Percentiles rank a stretch among this genome's conserved stretches.
Conservation (phyloP, 1,140 invertebrate species). For the Drosophila pseudoananassae region DNA sequence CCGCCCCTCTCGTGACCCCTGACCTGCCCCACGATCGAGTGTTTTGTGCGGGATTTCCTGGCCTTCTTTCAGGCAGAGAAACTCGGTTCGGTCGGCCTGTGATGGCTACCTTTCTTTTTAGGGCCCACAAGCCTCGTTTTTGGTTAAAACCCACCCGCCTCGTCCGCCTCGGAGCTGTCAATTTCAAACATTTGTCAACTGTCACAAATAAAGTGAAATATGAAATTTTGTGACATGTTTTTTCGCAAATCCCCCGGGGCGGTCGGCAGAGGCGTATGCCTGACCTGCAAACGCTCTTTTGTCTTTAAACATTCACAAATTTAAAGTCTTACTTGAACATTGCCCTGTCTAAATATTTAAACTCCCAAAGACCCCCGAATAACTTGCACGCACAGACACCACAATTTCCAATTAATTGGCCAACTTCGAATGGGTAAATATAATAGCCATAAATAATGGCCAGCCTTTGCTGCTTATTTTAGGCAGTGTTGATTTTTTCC, state of each 20-base stretch:
- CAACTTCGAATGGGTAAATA: conserved; percentile 28
- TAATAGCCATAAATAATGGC: conserved; percentile 64
- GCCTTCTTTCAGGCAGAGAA: conserved; percentile 1
- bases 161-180: conserved; percentile 44
- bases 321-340: not conserved
- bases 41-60: conserved; percentile 16
- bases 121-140: conserved; percentile 6
- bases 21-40: conserved; percentile 60
- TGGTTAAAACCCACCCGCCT: conserved; percentile 1
- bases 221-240: conserved; percentile 41
- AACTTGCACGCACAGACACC: not conserved
- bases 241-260: not conserved
- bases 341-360: conserved; percentile 12
- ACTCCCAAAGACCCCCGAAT: not conserved
- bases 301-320: not conserved
- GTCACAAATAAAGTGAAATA: conserved; percentile 58
- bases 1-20: conserved; percentile 44
- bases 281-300: conserved; percentile 40
- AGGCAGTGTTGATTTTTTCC: conserved; percentile 38
- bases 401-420: conserved; percentile 37
- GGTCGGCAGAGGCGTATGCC: not conserved
- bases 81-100: conserved; percentile 15
- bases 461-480: conserved; percentile 22
- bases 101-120: not conserved
- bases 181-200: conserved; percentile 65